These are phyloP conservation scores for Ephestia elutella DNA, from an alignment of 1,140 invertebrate genomes.

Conservation along the genomic window DNA sequence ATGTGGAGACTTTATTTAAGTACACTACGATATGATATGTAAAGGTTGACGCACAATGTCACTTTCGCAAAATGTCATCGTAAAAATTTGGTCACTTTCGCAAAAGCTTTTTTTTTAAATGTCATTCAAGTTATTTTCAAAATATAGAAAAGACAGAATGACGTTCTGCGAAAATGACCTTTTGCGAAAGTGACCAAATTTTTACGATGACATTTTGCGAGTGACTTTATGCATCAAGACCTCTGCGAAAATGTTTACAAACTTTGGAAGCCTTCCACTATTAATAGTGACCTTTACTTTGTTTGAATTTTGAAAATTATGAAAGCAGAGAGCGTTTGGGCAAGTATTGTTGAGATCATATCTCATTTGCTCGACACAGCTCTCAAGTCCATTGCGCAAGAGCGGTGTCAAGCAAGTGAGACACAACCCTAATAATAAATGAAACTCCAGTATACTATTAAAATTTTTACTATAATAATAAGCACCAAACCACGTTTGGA, in stretches of 20 bases:
- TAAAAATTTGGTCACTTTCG: too few relatives aligned
- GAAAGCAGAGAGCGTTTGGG: conserved; percentile 42
- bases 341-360: conserved; percentile 25
- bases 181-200: too few relatives aligned
- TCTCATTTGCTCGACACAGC: not conserved
- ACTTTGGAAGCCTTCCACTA: not conserved
- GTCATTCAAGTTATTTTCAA: too few relatives aligned
- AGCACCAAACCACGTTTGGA: conserved; percentile 73
- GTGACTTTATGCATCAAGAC: too few relatives aligned
- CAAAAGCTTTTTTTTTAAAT: too few relatives aligned
- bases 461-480: conserved; percentile 70
- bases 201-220: too few relatives aligned
- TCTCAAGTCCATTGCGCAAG: not conserved
- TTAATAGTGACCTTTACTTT: conserved; percentile 67
- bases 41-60: too few relatives aligned
- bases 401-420: not conserved
- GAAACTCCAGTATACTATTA: conserved; percentile 60
- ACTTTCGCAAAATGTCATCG: too few relatives aligned
- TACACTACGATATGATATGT: conserved; percentile 41
- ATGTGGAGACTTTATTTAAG: conserved; percentile 28
- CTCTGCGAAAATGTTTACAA: conserved; percentile 16
- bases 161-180: too few relatives aligned
- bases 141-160: too few relatives aligned
- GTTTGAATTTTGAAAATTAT: conserved; percentile 14
- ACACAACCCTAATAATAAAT: conserved; percentile 31